phyloP scores from a whole-genome alignment of 2,113 vertebrate species.

The Mixornis gularis region DNA sequence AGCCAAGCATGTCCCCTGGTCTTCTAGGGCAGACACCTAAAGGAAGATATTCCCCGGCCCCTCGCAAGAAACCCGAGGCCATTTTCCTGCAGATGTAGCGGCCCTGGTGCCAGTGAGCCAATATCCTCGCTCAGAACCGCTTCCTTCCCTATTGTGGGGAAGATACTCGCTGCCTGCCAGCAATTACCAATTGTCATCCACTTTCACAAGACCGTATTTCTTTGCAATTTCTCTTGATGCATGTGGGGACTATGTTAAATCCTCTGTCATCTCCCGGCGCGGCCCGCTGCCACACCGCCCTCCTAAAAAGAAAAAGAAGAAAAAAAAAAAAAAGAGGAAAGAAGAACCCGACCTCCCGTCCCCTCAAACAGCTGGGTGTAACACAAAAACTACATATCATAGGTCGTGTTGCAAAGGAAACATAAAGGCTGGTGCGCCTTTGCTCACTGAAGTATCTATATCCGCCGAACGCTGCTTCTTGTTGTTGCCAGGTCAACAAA shows the following conservation, averaged over 20 bases:
- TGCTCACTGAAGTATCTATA: neutral
- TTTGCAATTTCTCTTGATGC: constrained; percentile 51
- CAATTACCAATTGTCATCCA: constrained; percentile 68
- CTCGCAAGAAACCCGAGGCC: neutral
- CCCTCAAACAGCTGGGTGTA: constrained; percentile 19
- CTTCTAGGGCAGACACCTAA: neutral
- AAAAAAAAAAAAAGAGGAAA: neutral
- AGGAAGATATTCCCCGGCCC: neutral
- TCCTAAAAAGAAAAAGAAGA: neutral
- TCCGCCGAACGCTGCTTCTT: neutral
- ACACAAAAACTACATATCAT: constrained; percentile 30
- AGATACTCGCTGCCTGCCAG: constrained; percentile 52
- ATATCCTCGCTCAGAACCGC: neutral
- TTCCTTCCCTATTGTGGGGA: constrained; percentile 39
- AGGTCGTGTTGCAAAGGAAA: constrained; percentile 23
- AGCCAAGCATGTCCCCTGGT: neutral
- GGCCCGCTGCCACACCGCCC: neutral
- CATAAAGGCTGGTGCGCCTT: neutral
- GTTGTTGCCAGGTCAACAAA: neutral
- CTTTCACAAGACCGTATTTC: constrained; percentile 66
- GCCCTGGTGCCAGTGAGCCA: neutral
- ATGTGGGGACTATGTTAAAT: constrained; percentile 46
- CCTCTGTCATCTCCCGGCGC: constrained; percentile 30
- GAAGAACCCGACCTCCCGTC: neutral
- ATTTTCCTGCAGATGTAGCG: neutral